These are phyloP conservation scores for Bos taurus DNA, from an alignment of 2,113 vertebrate species.

Conservation along the genomic window ARS-UCD2.0 NC_037357.1:34278001-34278500, in stretches of 20 bases:
- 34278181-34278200: conserved; percentile 17
- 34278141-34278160: conserved; percentile 7
- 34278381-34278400: not conserved
- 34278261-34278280: not conserved
- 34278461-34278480: not conserved
- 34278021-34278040: conserved; percentile 40
- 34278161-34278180: not conserved
- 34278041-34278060: not conserved
- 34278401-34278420: not conserved
- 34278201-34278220: not conserved
- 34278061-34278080: conserved; percentile 3
- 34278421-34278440: not conserved
- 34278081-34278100: not conserved
- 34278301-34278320: not conserved
- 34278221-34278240: not conserved
- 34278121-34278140: not conserved
- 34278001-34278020: conserved; percentile 20
- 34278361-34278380: not conserved
- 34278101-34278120: not conserved
- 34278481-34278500: not conserved
- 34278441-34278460: not conserved
- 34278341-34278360: not conserved
- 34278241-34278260: not conserved
- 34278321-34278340: not conserved
- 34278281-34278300: not conserved